Percentiles rank a stretch among this genome's conserved stretches.
Conservation (phyloP, 2,888 invertebrate species). For the Hoplodrina ambigua region DNA sequence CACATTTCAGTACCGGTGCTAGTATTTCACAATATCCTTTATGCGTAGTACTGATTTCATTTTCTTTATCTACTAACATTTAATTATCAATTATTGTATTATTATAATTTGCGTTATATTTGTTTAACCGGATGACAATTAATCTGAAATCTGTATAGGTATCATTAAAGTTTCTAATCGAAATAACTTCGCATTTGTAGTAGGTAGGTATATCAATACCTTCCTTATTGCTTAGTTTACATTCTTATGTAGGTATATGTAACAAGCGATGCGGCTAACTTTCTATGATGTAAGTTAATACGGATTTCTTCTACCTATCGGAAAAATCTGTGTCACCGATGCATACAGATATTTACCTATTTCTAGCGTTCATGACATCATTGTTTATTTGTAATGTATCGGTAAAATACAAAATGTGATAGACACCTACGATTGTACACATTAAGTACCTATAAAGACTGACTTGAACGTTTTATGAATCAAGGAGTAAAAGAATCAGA, state of each 20-base stretch:
- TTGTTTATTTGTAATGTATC: not conserved
- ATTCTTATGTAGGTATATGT: slow-evolving; percentile 54
- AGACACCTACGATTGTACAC: not conserved
- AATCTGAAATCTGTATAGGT: not conserved
- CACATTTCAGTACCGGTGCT: slow-evolving; percentile 67
- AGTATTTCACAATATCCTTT: slow-evolving; percentile 39
- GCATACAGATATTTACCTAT: slow-evolving; percentile 52
- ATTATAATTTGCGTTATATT: not conserved
- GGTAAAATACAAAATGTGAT: not conserved
- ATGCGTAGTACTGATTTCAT: slow-evolving; percentile 10
- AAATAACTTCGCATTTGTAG: slow-evolving; percentile 29
- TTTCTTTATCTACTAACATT: slow-evolving; percentile 31
- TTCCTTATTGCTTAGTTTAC: slow-evolving; percentile 62
- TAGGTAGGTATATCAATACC: slow-evolving; percentile 37
- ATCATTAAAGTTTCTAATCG: slow-evolving; percentile 2
- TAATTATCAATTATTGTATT: not conserved
- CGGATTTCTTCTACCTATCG: slow-evolving; percentile 60
- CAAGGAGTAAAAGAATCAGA: not conserved
- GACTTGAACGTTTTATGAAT: too few species aligned
- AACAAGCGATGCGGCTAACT: slow-evolving; percentile 53
- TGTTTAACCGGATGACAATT: not conserved
- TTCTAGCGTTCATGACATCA: slow-evolving; percentile 29
- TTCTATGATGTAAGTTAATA: slow-evolving; percentile 60
- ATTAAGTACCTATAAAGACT: not conserved
- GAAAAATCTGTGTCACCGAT: slow-evolving; percentile 46